Evolutionary conservation across 2,888 invertebrate genomes (phyloP).

Genomic region (Trichacis sp.): DNA sequence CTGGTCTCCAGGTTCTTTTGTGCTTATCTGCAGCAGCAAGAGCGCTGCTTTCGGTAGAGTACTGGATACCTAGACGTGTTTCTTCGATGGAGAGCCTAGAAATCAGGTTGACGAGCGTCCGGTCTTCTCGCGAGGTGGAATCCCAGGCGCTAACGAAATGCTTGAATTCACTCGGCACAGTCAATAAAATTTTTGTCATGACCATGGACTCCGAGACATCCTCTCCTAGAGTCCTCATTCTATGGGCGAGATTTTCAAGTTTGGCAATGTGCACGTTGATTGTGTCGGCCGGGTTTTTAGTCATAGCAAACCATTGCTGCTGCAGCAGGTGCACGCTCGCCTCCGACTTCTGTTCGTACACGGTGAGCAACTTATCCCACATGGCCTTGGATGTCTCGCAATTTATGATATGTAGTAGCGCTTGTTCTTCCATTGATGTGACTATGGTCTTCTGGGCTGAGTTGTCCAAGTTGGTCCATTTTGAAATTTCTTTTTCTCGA

Average conservation of each 20-base stretch:
- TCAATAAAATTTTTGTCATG: conserved; percentile 45
- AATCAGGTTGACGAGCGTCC: conserved; percentile 21
- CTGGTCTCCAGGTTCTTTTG: no score
- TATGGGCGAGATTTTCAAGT: conserved; percentile 39
- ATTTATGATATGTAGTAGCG: conserved; percentile 45
- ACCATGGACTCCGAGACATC: conserved; percentile 30
- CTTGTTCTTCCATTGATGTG: conserved; percentile 17
- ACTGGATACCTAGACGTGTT: no score
- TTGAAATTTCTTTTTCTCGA: no score
- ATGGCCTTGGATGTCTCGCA: conserved; percentile 47
- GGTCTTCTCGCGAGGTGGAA: conserved; percentile 13
- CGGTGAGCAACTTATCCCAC: conserved; percentile 48
- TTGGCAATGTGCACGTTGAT: conserved; percentile 42
- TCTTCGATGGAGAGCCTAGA: conserved; percentile 27
- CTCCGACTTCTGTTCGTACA: conserved; percentile 50
- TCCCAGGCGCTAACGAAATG: conserved; percentile 44
- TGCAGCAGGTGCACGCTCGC: conserved; percentile 43
- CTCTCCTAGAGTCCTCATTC: conserved; percentile 29
- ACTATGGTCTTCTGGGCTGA: conserved; percentile 23
- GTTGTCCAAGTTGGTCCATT: conserved; percentile 24
- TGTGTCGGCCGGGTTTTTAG: conserved; percentile 31
- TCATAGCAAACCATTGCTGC: conserved; percentile 36
- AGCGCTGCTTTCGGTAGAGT: no score
- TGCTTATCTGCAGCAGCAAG: no score
- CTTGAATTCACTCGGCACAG: conserved; percentile 26